Conservation (phyloP, 2,113 vertebrate genomes). For the Pygoscelis antarcticus region DNA sequence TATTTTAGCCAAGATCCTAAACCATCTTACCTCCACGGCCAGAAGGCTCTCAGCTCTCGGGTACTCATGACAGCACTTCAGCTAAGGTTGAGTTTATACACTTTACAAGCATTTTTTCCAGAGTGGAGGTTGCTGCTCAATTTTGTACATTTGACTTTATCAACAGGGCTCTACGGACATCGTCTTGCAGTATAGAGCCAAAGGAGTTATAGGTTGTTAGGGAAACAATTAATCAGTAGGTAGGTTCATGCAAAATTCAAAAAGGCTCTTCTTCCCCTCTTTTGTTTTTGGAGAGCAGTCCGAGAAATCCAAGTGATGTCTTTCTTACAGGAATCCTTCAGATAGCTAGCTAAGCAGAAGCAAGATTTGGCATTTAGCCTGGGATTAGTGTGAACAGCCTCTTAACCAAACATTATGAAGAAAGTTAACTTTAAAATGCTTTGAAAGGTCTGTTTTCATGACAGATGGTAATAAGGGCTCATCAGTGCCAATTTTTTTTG, state of each 20-base stretch:
- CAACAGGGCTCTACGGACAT: not conserved
- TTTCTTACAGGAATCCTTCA: slow-evolving; percentile 53
- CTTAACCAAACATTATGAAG: slow-evolving; percentile 57
- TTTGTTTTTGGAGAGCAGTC: slow-evolving; percentile 44
- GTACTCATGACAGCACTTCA: not conserved
- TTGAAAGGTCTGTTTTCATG: slow-evolving; percentile 69
- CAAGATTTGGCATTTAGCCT: slow-evolving; percentile 58
- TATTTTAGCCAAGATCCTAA: not conserved
- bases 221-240: not conserved
- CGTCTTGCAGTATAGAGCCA: not conserved
- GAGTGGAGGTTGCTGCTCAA: not conserved
- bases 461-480: slow-evolving; percentile 65
- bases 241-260: slow-evolving; percentile 4
- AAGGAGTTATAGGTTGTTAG: not conserved
- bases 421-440: slow-evolving; percentile 66
- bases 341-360: slow-evolving; percentile 48
- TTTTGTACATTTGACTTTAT: not conserved
- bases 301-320: slow-evolving; percentile 49
- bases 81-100: not conserved
- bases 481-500: slow-evolving; percentile 53
- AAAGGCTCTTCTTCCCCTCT: not conserved
- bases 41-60: not conserved
- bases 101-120: not conserved
- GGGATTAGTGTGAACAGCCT: slow-evolving; percentile 61
- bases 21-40: not conserved